Evolutionary conservation across 2,113 vertebrate genomes (phyloP).

Genomic region (Verasper variegatus): DNA sequence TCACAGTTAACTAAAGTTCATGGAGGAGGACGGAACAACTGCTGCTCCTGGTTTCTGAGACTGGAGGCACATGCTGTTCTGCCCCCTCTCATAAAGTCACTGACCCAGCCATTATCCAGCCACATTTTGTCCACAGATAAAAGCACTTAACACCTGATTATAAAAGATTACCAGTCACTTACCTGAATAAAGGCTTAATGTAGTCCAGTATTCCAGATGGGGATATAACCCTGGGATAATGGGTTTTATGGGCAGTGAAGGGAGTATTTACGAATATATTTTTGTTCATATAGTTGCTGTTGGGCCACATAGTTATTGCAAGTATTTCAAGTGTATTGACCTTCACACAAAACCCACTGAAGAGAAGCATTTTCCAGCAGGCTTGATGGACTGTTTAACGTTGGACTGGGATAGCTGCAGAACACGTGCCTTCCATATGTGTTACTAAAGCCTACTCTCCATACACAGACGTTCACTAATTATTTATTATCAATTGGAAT

Average conservation of each 20-base stretch:
- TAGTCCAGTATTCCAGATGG: conserved; percentile 51
- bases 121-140: conserved; percentile 61
- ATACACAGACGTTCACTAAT: not conserved
- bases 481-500: not conserved
- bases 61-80: conserved; percentile 48
- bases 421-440: conserved; percentile 68
- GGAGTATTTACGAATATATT: conserved; percentile 19
- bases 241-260: conserved; percentile 5
- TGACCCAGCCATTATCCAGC: conserved; percentile 61
- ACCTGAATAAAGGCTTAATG: conserved; percentile 62
- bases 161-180: conserved; percentile 71
- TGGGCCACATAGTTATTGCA: conserved; percentile 9
- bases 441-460: conserved; percentile 25
- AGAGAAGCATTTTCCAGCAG: conserved; percentile 5
- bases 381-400: conserved; percentile 14
- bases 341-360: conserved; percentile 14
- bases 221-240: conserved; percentile 32
- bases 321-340: conserved; percentile 27
- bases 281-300: conserved; percentile 19
- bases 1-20: conserved; percentile 31
- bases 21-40: conserved; percentile 22
- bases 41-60: conserved; percentile 27
- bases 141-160: conserved; percentile 71
- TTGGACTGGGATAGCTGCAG: conserved; percentile 25
- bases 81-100: conserved; percentile 23